phyloP scores from a whole-genome alignment of 2,113 vertebrate species.

The Eupsittula cactorum region DNA sequence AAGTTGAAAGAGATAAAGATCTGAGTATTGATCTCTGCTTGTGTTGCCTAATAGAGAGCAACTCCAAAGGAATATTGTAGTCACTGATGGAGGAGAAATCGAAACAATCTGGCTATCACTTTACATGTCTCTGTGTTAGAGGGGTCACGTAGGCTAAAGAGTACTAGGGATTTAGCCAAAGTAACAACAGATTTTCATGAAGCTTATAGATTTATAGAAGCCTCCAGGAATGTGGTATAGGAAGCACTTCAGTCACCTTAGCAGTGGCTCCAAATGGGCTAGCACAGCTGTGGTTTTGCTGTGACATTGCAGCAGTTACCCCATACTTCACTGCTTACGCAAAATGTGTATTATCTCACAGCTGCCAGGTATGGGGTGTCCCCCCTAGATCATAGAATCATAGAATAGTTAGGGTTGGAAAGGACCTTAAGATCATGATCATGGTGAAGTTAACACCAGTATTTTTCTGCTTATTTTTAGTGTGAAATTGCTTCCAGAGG shows the following conservation, averaged over 20 bases:
- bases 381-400: too few species aligned
- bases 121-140: conserved; percentile 50
- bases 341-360: background rate
- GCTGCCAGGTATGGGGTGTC: background rate
- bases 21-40: conserved; percentile 72
- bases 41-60: conserved; percentile 66
- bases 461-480: background rate
- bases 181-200: conserved; percentile 32
- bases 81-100: conserved; percentile 59
- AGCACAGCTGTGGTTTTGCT: background rate
- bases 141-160: conserved; percentile 53
- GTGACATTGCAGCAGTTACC: background rate
- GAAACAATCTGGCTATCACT: conserved; percentile 53
- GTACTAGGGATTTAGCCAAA: conserved; percentile 20
- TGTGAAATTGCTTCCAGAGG: background rate
- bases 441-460: background rate
- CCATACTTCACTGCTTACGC: fast-evolving
- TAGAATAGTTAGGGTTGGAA: too few species aligned
- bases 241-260: background rate
- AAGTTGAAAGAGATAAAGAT: conserved; percentile 69
- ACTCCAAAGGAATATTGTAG: conserved; percentile 62
- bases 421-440: background rate
- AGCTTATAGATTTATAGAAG: background rate
- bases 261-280: background rate
- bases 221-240: background rate